Evolutionary conservation across 2,113 vertebrate genomes (phyloP).

Genomic region (Spea multiplicata): DNA sequence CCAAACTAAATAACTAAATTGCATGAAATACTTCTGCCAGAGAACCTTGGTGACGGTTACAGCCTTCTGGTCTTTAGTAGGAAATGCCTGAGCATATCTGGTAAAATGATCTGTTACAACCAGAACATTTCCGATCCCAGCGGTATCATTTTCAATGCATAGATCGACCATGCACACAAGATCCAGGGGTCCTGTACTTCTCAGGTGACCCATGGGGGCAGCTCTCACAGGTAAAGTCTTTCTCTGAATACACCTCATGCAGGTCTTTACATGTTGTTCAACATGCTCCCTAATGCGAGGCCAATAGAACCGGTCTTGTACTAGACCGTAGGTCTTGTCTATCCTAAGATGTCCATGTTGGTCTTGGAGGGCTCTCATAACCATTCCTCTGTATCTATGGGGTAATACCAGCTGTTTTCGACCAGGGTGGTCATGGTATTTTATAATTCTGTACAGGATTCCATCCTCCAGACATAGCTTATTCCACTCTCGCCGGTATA

Average conservation of each 20-base stretch:
- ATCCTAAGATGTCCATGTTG: neutral
- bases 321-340: neutral
- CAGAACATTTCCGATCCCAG: constrained; percentile 13
- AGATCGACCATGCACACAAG: constrained; percentile 41
- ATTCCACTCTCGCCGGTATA: neutral
- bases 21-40: no score
- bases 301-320: neutral
- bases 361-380: neutral
- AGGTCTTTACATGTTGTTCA: neutral
- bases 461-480: neutral
- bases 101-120: constrained; percentile 24
- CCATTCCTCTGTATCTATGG: neutral
- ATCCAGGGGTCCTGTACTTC: neutral
- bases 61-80: neutral
- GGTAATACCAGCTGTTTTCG: neutral
- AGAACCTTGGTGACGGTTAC: neutral
- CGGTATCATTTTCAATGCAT: constrained; percentile 15
- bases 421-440: no score
- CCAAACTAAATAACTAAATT: no score
- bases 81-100: neutral
- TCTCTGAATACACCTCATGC: neutral
- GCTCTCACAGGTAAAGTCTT: neutral
- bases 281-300: neutral
- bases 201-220: neutral
- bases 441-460: no score